Base-by-base conservation (phyloP, 2,113 vertebrate species). In the Pluvianellus socialis region DNA sequence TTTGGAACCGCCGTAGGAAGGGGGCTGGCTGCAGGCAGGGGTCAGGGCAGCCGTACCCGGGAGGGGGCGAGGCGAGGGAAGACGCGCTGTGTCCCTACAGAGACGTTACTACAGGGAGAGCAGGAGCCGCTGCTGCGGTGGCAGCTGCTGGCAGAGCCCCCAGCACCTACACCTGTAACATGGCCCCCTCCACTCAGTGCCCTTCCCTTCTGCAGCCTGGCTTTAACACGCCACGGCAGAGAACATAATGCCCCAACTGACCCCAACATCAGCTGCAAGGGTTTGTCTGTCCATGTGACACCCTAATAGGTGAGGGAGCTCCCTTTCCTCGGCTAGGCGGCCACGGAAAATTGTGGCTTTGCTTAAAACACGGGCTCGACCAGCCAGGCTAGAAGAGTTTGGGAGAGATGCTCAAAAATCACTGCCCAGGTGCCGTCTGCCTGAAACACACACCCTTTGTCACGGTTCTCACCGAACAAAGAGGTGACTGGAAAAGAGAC, bases 261-360 rank as follows among this genome's bases (percentile, higher is more conserved):
- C 47, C 40, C n/a, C 73, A 30, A 9, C 6, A 44, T 50, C 88
- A 9, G 61, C 40, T 12, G 15, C 63, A 17, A 35, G 16, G 7
- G 32, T 26, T 53, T 55, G 58, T 67, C 52, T 2, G 0, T 61
- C 56, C 30, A 0, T 23, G 33, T 13, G 52, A 68, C 27, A 35
- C 17, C 10, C 56, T 11, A 3, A 4, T 6, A 22, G 0, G 0
- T 5, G 14, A 81, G 38, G 0, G 0, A 84, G 53, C 18, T 75
- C 47, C 49, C 33, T 63, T 63, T 26, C 44, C 17, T 33, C 2
- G 4, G 6, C 24, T 63, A 26, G 32, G 19, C 0, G 27, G 40
- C 23, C 50, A 6, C 0, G 0, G n/a, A 76, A 85, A 82, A 62
- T 4, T 8, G 47, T 28, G 7, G 24, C 17, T 79, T 47, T 38